These are phyloP conservation scores for Oophaga sylvatica DNA, from an alignment of 2,797 vertebrate species.

Conservation along the genomic window DNA sequence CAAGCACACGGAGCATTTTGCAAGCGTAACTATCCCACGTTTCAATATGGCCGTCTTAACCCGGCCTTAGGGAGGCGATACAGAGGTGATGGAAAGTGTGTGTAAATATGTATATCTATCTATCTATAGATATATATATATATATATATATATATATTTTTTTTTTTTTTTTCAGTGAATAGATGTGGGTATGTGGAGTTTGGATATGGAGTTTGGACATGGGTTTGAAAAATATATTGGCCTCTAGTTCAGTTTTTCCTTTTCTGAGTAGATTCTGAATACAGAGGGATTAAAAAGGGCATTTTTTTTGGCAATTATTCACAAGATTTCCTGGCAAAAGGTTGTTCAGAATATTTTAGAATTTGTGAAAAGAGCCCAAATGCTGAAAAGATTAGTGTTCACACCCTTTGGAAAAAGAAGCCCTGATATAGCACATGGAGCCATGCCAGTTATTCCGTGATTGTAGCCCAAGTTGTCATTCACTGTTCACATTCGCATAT, in stretches of 20 bases:
- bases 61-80: too few species aligned
- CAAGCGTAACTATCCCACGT: too few species aligned
- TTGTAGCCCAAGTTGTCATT: not conserved
- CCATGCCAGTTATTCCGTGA: not conserved
- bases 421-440: not conserved
- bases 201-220: not conserved
- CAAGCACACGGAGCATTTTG: too few species aligned
- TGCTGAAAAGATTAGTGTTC: not conserved
- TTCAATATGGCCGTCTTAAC: too few species aligned
- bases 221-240: not conserved
- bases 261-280: not conserved
- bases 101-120: too few species aligned
- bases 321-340: not conserved
- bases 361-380: not conserved
- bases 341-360: not conserved
- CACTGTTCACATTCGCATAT: not conserved
- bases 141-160: too few species aligned
- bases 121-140: too few species aligned
- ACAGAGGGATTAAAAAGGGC: not conserved
- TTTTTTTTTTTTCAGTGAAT: not conserved
- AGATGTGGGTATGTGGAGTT: not conserved
- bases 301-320: not conserved
- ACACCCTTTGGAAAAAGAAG: not conserved
- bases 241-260: not conserved
- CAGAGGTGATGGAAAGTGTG: too few species aligned